Conservation (phyloP, 1,140 invertebrate genomes). For the Anagrus nilaparvatae region DNA sequence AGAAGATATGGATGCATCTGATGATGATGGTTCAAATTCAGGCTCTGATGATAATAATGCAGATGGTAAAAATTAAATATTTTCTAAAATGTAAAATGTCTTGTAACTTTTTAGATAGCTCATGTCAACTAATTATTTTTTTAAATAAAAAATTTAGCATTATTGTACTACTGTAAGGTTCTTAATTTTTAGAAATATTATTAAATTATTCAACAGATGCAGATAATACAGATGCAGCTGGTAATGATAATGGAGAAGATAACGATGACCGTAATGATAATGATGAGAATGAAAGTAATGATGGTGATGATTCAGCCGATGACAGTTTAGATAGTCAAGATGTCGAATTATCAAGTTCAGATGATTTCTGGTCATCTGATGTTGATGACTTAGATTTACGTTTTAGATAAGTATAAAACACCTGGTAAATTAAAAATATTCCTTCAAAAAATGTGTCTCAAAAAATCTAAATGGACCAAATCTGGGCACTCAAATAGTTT, state of each 20-base stretch:
- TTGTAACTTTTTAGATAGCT: background rate
- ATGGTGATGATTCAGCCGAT: conserved; percentile 33
- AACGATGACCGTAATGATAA: conserved; percentile 37
- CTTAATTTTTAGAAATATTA: background rate
- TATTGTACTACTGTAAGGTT: conserved; percentile 2
- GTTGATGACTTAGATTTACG: conserved; percentile 28
- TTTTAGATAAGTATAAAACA: too few species aligned
- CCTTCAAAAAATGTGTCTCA: too few species aligned
- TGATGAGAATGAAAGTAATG: conserved; percentile 35
- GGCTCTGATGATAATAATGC: conserved; percentile 46
- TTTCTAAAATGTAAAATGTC: background rate
- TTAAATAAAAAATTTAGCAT: conserved; percentile 2
- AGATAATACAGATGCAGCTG: conserved; percentile 30
- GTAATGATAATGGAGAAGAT: conserved; percentile 35
- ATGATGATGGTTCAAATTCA: conserved; percentile 42
- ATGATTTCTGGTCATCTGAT: conserved; percentile 27
- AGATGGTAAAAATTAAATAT: conserved; percentile 33
- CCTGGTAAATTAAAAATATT: too few species aligned
- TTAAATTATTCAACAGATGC: conserved; percentile 21
- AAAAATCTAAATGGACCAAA: too few species aligned
- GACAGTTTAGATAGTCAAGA: conserved; percentile 19
- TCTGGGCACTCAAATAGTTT: too few species aligned
- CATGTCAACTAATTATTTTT: conserved; percentile 15
- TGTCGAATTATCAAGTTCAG: conserved; percentile 21
- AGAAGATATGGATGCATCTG: conserved; percentile 39